A percentile compares a stretch with the other conserved stretches of the same genome.
Conservation (phyloP, 2,113 vertebrate genomes). For the Myrmophylax atrothorax region DNA sequence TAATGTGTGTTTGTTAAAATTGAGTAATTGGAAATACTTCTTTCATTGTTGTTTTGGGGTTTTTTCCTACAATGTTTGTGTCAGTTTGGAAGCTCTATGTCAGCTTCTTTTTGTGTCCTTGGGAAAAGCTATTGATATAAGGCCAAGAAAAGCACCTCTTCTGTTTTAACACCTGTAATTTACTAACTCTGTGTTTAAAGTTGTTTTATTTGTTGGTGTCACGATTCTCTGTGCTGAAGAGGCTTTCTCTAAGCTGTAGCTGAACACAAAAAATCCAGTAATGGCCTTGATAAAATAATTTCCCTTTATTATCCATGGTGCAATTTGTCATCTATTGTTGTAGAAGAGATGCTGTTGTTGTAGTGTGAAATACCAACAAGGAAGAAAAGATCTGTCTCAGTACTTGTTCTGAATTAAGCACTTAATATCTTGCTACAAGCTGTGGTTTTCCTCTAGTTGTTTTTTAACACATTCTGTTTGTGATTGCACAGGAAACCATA, state of each 20-base stretch:
- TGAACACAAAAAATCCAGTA: neutral
- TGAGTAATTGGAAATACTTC: neutral
- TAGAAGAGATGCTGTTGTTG: neutral
- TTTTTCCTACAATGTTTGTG: neutral
- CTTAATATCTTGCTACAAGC: neutral
- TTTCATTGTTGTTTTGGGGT: neutral
- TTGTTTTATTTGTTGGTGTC: neutral
- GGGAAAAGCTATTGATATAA: neutral
- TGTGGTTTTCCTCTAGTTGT: neutral
- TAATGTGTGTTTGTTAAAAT: neutral
- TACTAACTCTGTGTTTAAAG: neutral
- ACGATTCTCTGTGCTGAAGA: neutral
- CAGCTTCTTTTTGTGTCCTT: neutral
- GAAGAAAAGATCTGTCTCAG: neutral
- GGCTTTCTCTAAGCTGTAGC: neutral
- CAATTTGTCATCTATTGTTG: neutral
- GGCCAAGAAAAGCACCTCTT: neutral
- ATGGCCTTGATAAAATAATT: neutral
- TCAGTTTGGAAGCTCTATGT: neutral
- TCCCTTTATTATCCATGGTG: neutral
- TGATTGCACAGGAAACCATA: constrained; percentile 78
- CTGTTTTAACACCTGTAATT: neutral
- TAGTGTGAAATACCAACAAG: neutral
- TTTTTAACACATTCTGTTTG: neutral
- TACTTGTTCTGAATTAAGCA: neutral